phyloP scores from a whole-genome alignment of 2,113 vertebrate genomes.

The Turnix velox region DNA sequence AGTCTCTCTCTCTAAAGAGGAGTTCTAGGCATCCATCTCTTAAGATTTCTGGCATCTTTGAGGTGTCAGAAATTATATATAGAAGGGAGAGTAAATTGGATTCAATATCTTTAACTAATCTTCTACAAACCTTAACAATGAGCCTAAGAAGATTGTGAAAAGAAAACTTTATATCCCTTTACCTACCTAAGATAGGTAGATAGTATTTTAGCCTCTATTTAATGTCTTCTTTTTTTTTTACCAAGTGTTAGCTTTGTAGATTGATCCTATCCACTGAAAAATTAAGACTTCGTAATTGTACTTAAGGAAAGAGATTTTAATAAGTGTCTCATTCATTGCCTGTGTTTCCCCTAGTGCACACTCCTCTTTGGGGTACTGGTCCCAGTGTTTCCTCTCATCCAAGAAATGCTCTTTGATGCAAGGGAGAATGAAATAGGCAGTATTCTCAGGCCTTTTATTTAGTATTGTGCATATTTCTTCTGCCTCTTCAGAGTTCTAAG shows the following conservation, averaged over 20 bases:
- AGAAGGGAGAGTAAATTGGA: background rate
- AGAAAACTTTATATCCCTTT: background rate
- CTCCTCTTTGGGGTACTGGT: background rate
- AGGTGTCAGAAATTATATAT: background rate
- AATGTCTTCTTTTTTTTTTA: too few relatives aligned
- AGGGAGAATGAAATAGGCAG: background rate
- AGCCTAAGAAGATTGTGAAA: background rate
- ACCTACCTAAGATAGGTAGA: background rate
- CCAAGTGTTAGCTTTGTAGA: background rate
- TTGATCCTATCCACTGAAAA: background rate
- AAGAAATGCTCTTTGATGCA: background rate
- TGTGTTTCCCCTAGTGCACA: background rate
- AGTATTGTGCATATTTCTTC: background rate
- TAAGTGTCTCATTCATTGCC: background rate
- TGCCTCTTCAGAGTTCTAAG: background rate
- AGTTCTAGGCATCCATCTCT: background rate
- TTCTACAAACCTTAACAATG: background rate
- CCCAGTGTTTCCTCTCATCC: background rate
- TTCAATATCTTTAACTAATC: background rate
- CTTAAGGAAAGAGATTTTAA: background rate
- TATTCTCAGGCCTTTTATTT: background rate
- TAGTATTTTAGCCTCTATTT: background rate
- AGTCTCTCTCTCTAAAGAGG: rapidly evolving
- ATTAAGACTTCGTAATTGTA: background rate
- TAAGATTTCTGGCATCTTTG: background rate